phyloP scores from a whole-genome alignment of 2,888 invertebrate species.

The Gastracanthus pulcherrimus region DNA sequence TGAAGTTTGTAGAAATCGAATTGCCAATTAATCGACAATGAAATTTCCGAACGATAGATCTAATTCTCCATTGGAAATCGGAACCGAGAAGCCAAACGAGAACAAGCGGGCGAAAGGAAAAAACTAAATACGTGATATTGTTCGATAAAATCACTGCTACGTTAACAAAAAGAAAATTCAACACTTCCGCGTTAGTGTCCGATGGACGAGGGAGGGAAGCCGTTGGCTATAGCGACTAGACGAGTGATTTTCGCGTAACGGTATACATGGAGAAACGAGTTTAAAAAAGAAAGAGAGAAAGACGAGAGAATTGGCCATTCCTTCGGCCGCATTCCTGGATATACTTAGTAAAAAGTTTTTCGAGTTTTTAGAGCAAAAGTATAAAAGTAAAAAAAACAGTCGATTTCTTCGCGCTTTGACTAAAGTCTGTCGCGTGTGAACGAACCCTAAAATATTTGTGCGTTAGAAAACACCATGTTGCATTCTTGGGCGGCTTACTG shows the following conservation, averaged over 20 bases:
- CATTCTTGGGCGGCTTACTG: conserved; percentile 62
- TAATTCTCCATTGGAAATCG: conserved; percentile 29
- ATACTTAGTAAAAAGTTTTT: conserved; percentile 51
- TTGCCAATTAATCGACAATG: conserved; percentile 4
- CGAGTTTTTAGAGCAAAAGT: conserved; percentile 47
- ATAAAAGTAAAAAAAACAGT: conserved; percentile 38
- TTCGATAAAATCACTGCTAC: conserved; percentile 53
- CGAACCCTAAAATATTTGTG: conserved; percentile 53
- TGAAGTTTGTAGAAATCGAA: conserved; percentile 3
- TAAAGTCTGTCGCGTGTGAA: conserved; percentile 48
- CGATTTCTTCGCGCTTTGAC: conserved; percentile 57
- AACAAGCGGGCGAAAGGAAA: neutral
- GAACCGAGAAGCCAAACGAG: neutral
- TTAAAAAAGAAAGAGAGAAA: conserved; percentile 47
- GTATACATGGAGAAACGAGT: neutral
- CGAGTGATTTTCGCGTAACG: conserved; percentile 2
- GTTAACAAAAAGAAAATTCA: conserved; percentile 21
- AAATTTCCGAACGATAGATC: conserved; percentile 26
- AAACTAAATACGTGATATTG: conserved; percentile 45
- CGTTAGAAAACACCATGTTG: conserved; percentile 46
- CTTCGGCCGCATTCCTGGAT: conserved; percentile 55
- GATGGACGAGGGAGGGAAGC: conserved; percentile 3
- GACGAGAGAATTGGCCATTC: conserved; percentile 49
- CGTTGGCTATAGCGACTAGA: neutral
- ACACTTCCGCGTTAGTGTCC: conserved; percentile 27